phyloP scores from a whole-genome alignment of 37 sponge, comb jelly and placozoan genomes.

The Tethya wilhelma region DNA sequence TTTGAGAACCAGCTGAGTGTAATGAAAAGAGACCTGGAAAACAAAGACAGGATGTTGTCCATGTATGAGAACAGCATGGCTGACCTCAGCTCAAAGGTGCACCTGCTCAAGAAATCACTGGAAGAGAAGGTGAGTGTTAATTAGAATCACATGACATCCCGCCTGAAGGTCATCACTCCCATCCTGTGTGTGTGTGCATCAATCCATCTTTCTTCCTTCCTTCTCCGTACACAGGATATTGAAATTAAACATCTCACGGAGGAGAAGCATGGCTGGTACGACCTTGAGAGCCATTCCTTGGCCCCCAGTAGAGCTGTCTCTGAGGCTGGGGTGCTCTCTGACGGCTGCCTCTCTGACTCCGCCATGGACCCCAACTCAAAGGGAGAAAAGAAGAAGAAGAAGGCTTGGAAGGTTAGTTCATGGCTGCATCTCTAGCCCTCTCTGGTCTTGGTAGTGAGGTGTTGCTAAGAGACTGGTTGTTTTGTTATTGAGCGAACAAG shows the following conservation, averaged over 20 bases:
- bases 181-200: background rate
- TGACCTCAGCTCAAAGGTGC: conserved; percentile 69
- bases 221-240: conserved; percentile 23
- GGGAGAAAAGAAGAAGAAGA: conserved; percentile 60
- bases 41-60: conserved; percentile 56
- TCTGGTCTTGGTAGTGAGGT: too few relatives aligned
- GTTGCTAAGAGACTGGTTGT: too few relatives aligned
- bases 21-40: conserved; percentile 47
- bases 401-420: conserved; percentile 62
- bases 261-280: conserved; percentile 39
- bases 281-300: conserved; percentile 39
- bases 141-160: background rate
- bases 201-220: background rate
- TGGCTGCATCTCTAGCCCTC: background rate
- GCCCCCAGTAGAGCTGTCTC: conserved; percentile 44
- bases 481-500: too few relatives aligned
- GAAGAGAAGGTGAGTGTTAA: conserved; percentile 54
- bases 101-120: conserved; percentile 51
- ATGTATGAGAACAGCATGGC: conserved; percentile 77
- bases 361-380: conserved; percentile 31
- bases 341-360: conserved; percentile 67
- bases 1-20: conserved; percentile 61
- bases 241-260: conserved; percentile 57
- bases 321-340: conserved; percentile 44
- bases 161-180: background rate